Base-by-base conservation (phyloP, 1,140 invertebrate species). In the Drosophila orosa region DNA sequence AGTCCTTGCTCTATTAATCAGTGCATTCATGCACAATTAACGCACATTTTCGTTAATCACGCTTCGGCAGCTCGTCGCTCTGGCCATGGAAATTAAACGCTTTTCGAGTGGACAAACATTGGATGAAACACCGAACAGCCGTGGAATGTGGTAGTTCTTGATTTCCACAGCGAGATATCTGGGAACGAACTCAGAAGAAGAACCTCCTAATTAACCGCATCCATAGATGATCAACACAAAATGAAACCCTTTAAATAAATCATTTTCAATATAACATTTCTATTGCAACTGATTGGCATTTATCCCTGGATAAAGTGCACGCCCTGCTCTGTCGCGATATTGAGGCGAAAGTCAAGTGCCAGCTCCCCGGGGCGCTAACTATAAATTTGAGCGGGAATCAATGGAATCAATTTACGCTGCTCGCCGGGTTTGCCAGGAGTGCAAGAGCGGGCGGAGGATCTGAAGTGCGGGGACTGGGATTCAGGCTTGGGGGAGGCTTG, bases 1-100 rank as follows among this genome's bases (percentile, higher is more conserved):
- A 66, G 52, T 69, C 29, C 61, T 60, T 75, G 66, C 52, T 33
- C 58, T 63, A 86, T 86, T 86, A 86, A 86, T 78, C 82, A 73
- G 71, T 60, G 62, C 78, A 79, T 39, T 86, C 78, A 81, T 86
- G 78, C 78, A 79, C 74, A 76, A 78, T 81, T 81, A 86, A 86
- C 85, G 62, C 66, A 59, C 66, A 78, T 83, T 79, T 79, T 60
- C 82, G 75, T 86, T 86, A 86, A 86, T 86, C 80, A 86, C 82
- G 82, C 82, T 59, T 75, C 79, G 73, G 44, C 69, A 65, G 68
- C 54, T 37, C 42, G 42, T 61, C 69, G 35, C 33, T 57, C 47
- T 33, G 47, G 33, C 39, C 66, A 19, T 74, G 60, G 39, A 56
- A 57, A 52, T 58, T 27, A 22, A 55, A 61, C 45, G 45, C 44